Evolutionary conservation across 2,888 invertebrate genomes (phyloP), one percentile per base, ranked within the genome.

Genomic region (Campoplex nolae): DNA sequence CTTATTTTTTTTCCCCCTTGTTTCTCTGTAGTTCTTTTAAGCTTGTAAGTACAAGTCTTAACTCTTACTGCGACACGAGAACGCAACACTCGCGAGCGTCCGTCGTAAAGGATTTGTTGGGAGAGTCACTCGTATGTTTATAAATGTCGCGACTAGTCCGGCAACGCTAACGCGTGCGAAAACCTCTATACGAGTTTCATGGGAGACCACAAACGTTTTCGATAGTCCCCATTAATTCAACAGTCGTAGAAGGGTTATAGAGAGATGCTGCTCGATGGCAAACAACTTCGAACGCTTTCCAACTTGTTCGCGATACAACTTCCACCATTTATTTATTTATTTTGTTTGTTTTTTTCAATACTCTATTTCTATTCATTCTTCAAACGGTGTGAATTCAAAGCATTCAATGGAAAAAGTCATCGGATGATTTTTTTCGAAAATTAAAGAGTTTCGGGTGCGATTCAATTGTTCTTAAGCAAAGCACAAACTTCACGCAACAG

Each of bases 41-140:
- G 79, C 79, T 79, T 82, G 87, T 87, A 85, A 82, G 84, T 83
- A 88, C 85, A 89, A 88, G 90, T 91, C 89, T 88, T 91, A 91
- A 92, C 90, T 92, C 92, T 91, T 85, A 89, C 73, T 54, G 58
- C 78, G 84, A 87, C 86, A 84, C 79, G 76, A 67, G 71, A 13
- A 35, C 56, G 56, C 82, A 84, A 84, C 78, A 87, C 82, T 82
- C 65, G 70, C 28, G 68, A 79, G 71, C 48, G 68, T 82, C 75
- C 54, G 70, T 76, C 75, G 78, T 56, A 78, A 82, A 84, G 84
- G 87, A 87, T 87, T 87, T 87, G 87, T 87, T 87, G 87, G 65
- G 32, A 62, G 62, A 87, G 82, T 84, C 82, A 32, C 51, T 84
- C 84, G 87, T 87, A 84, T 51, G 87, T 87, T 87, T 87, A 87